phyloP scores from a whole-genome alignment of 2,888 invertebrate genomes.

The Cataglyphis altisquamis region DNA sequence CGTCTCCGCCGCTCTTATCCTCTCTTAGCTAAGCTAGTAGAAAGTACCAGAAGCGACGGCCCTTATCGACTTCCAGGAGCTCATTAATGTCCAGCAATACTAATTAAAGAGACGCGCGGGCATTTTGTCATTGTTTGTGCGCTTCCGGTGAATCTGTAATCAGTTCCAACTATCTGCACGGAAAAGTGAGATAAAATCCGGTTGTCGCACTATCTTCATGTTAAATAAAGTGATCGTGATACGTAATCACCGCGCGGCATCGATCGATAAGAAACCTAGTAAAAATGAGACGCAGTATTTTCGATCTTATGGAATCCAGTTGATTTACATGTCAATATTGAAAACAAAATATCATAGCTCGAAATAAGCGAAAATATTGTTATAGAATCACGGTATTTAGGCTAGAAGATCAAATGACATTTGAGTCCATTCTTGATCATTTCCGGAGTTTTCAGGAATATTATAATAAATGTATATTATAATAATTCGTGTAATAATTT shows the following conservation, averaged over 20 bases:
- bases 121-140: constrained; percentile 70
- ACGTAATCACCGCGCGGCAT: constrained; percentile 56
- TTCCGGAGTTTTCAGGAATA: neutral
- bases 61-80: constrained; percentile 73
- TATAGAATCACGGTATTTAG: neutral
- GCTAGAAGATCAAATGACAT: neutral
- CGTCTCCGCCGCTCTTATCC: constrained; percentile 65
- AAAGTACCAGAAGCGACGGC: constrained; percentile 63
- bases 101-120: constrained; percentile 71
- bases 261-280: neutral
- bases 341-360: neutral
- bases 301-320: constrained; percentile 18
- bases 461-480: neutral
- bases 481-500: constrained; percentile 1
- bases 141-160: constrained; percentile 68
- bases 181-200: constrained; percentile 53
- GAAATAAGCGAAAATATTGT: neutral
- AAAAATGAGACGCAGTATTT: constrained; percentile 29
- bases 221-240: constrained; percentile 63
- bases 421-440: neutral
- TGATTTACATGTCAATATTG: constrained; percentile 1
- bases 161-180: constrained; percentile 28
- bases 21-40: constrained; percentile 62
- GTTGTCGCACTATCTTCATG: constrained; percentile 53
- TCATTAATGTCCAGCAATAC: constrained; percentile 72